Percentiles rank a stretch among this genome's conserved stretches.
Evolutionary conservation across 2,113 vertebrate species (phyloP).

Genomic region (Gadus macrocephalus): DNA sequence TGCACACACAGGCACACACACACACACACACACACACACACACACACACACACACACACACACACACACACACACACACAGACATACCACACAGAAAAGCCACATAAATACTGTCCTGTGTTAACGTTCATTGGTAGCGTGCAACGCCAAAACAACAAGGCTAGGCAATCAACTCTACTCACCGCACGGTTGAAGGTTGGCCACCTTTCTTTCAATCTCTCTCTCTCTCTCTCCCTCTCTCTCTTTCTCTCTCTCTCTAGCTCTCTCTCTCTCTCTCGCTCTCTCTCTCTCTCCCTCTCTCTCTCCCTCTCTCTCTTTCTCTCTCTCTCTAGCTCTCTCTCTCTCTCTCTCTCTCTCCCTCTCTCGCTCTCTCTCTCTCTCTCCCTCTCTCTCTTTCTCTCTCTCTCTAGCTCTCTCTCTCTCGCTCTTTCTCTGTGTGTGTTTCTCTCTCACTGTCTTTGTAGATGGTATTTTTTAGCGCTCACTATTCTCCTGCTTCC

Average conservation of each 20-base stretch:
- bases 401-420: no score
- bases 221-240: conserved; percentile 12
- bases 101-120: no score
- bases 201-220: conserved; percentile 21
- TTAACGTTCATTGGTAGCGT: no score
- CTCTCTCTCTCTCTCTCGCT: no score
- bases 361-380: conserved; percentile 14
- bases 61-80: no score
- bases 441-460: background rate
- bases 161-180: conserved; percentile 42
- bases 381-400: background rate
- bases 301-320: background rate
- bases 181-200: conserved; percentile 47
- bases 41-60: no score
- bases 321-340: no score
- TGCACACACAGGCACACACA: conserved; percentile 4
- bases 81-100: no score
- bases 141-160: no score
- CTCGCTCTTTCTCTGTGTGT: background rate
- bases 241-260: no score
- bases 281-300: background rate
- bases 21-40: background rate
- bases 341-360: background rate
- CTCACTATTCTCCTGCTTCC: conserved; percentile 25
- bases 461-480: conserved; percentile 20